Evolutionary conservation across 2,888 invertebrate genomes (phyloP), one percentile per base, ranked within the genome.

Genomic region (Euclidia mi): DNA sequence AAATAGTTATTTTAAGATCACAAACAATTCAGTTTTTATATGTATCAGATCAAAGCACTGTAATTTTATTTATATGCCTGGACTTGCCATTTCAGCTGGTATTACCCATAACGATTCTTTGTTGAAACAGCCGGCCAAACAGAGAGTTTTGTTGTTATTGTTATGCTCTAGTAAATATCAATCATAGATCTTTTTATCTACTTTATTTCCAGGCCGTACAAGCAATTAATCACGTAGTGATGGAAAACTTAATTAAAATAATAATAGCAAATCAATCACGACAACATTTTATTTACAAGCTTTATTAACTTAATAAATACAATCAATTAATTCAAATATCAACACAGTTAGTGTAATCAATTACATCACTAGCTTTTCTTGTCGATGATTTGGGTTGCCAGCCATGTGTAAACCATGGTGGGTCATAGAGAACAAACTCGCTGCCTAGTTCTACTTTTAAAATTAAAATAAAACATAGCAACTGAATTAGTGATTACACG

Each of bases 261-360:
- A 14, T 14, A 1, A 34, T 11, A 11, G 1, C 0, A 17, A 49
- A 34, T 34, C 10, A 68, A 56, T 62, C 6, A 53, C 15, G 47
- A 48, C 35, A 56, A 35, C 28, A 25, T 10, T 51, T 60, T 71
- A 70, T 73, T 63, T 70, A 70, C 73, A 73, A 73, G 44, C 38
- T 65, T 73, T 64, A 68, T 65, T 65, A 63, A 58, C 73, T 70
- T 70, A 65, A 59, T 67, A 72, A 72, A 72, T 70, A 70, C 63
- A 70, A 52, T 58, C 6, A 62, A 51, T 69, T 51, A 52, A 44
- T 55, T 64, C 50, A 60, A 59, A 49, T 35, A 47, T 55, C 57
- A 58, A 63, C 52, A 59, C 56, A 59, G 29, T 58, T 72, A 59
- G 14, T 48, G 17, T 52, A 47, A 60, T 34, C 57, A 44, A 34